phyloP scores from a whole-genome alignment of 2,113 vertebrate genomes.

The Pogonocichla stellata region DNA sequence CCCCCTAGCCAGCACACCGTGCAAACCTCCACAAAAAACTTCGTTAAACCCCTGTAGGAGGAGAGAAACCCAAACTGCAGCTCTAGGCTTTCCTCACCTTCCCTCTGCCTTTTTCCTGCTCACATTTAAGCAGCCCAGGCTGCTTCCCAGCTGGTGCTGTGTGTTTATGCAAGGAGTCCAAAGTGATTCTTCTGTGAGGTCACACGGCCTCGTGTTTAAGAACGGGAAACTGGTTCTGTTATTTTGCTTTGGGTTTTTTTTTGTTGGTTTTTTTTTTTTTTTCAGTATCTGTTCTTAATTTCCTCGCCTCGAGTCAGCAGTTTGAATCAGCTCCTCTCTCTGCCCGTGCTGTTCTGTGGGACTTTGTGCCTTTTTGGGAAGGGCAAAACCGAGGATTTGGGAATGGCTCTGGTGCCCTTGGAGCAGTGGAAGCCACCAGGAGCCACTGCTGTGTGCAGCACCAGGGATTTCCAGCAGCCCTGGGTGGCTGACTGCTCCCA shows the following conservation, averaged over 20 bases:
- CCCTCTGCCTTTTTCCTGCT: background rate
- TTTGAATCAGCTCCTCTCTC: background rate
- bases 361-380: background rate
- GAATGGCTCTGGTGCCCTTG: background rate
- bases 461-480: background rate
- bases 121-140: background rate
- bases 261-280: background rate
- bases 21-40: background rate
- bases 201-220: background rate
- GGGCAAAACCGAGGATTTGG: background rate
- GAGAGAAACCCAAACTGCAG: background rate
- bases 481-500: background rate
- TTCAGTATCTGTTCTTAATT: constrained; percentile 7
- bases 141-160: background rate
- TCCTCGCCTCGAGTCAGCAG: background rate
- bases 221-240: constrained; percentile 2
- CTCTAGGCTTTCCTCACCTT: background rate
- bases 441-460: background rate
- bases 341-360: background rate
- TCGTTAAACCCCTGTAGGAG: background rate
- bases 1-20: background rate
- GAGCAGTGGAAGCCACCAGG: background rate
- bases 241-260: background rate
- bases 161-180: constrained; percentile 9
- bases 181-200: background rate